Evolutionary conservation across 2,797 vertebrate species (phyloP).

Genomic region (Falco naumanni): DNA sequence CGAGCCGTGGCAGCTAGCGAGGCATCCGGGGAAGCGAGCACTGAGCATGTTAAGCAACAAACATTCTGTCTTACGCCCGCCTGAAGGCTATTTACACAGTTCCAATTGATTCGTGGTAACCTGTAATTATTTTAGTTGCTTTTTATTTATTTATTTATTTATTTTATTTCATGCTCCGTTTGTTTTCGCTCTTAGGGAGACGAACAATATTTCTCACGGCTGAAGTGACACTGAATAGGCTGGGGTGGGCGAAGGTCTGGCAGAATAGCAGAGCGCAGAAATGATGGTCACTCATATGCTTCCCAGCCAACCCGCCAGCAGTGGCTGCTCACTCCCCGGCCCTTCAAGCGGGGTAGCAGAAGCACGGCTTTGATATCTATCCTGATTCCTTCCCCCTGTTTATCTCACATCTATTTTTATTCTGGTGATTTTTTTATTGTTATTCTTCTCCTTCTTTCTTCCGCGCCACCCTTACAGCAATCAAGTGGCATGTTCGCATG

Average conservation of each 20-base stretch:
- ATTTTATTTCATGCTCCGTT: conserved; percentile 49
- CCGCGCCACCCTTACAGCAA: not conserved
- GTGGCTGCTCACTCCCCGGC: not conserved
- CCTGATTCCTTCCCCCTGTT: not conserved
- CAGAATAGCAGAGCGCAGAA: not conserved
- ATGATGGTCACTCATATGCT: not conserved
- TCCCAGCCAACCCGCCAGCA: not conserved
- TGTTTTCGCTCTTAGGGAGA: conserved; percentile 45
- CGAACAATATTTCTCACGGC: not conserved
- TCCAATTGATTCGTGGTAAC: conserved; percentile 72
- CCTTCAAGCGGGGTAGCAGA: not conserved
- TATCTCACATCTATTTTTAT: not conserved
- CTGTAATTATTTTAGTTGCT: conserved; percentile 72
- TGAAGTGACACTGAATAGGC: not conserved
- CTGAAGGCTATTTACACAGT: conserved; percentile 65
- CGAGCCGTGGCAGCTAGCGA: not conserved
- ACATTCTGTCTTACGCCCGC: conserved; percentile 17
- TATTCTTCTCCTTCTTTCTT: not conserved
- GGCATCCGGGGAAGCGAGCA: not conserved
- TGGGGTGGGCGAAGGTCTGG: not conserved
- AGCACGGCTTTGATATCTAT: not conserved
- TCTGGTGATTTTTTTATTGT: not conserved
- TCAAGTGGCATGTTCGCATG: not conserved
- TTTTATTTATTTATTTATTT: not conserved
- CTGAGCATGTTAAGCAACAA: not conserved